phyloP scores from a whole-genome alignment of 1,140 invertebrate species.

The Micrasema longulum region DNA sequence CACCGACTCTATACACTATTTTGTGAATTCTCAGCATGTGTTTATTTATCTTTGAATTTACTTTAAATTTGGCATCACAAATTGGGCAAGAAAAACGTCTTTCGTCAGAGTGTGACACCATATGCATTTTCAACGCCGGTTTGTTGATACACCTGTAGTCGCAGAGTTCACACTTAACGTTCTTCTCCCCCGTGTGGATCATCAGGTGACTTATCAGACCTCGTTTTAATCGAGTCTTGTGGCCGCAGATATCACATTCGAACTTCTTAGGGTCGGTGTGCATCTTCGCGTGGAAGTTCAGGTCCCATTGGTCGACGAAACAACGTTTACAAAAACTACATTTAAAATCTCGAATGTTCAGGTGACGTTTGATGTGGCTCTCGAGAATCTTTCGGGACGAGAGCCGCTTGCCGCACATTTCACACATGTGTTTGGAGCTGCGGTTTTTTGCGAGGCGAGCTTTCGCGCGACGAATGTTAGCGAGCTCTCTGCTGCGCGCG shows the following conservation, averaged over 20 bases:
- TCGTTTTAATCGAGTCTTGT: conserved; percentile 65
- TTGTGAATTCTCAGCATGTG: conserved; percentile 63
- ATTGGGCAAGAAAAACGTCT: conserved; percentile 18
- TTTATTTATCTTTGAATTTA: conserved; percentile 63
- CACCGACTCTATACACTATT: conserved; percentile 60
- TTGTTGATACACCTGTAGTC: not conserved
- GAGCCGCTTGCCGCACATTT: conserved; percentile 60
- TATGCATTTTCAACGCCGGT: conserved; percentile 6
- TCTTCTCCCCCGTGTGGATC: conserved; percentile 1
- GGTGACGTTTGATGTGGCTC: conserved; percentile 63
- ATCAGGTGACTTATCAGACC: conserved; percentile 57
- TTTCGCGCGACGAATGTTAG: too few species aligned
- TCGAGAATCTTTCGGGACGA: conserved; percentile 61
- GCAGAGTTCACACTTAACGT: conserved; percentile 33
- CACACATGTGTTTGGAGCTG: conserved; percentile 52
- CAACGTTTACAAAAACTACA: conserved; percentile 65
- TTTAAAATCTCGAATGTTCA: conserved; percentile 63
- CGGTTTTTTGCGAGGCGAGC: too few species aligned
- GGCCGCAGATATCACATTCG: conserved; percentile 65
- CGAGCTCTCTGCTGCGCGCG: too few species aligned
- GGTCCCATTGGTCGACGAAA: conserved; percentile 63
- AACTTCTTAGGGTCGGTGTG: conserved; percentile 70
- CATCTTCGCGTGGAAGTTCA: conserved; percentile 58
- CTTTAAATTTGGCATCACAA: conserved; percentile 62
- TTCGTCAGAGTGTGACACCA: conserved; percentile 16